phyloP scores from a whole-genome alignment of 2,113 vertebrate genomes.

The Pica pica region DNA sequence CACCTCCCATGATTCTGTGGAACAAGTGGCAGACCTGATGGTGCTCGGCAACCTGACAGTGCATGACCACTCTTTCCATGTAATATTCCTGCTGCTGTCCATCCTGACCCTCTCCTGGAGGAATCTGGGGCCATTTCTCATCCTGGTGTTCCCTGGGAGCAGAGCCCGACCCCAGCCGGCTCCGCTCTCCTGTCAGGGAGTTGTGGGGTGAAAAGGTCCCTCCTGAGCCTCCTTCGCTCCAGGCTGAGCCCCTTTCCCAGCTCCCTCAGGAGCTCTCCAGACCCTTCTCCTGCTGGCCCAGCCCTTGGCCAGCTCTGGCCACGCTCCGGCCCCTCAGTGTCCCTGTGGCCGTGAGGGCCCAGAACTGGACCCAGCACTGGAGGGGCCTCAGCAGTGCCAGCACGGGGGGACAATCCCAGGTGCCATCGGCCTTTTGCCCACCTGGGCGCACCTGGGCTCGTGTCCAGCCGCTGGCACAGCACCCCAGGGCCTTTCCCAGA shows the following conservation, averaged over 20 bases:
- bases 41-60: background rate
- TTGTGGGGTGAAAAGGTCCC: background rate
- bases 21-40: background rate
- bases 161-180: background rate
- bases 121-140: fast-evolving
- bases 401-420: background rate
- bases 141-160: background rate
- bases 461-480: background rate
- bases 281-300: background rate
- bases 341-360: background rate
- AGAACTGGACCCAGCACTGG: background rate
- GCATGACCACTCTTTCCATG: background rate
- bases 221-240: background rate
- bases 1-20: background rate
- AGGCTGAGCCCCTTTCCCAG: background rate
- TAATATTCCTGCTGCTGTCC: background rate
- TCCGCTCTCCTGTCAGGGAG: background rate
- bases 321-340: background rate
- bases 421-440: background rate
- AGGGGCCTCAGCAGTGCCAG: background rate
- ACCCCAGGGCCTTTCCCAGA: background rate
- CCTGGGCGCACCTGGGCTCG: background rate
- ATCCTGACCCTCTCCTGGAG: background rate
- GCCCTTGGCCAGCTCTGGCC: background rate
- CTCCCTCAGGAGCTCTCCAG: background rate